Evolutionary conservation across 2,888 invertebrate genomes (phyloP).

Genomic region (Tachina fera): DNA sequence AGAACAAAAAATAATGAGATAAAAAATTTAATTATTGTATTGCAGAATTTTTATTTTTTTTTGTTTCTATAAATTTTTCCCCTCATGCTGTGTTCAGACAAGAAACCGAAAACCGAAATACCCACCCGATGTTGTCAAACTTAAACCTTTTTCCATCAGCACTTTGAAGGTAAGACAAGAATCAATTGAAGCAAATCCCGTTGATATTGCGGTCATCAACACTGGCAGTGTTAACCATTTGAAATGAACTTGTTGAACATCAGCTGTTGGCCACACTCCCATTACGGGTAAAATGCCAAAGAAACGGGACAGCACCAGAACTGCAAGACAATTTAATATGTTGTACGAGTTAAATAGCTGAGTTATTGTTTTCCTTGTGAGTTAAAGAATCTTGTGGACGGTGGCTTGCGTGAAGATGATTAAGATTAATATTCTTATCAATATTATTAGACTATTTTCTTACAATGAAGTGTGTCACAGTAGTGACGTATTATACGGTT

Average conservation of each 20-base stretch:
- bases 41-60: background rate
- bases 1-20: background rate
- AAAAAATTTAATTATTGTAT: background rate
- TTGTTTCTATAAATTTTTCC: background rate
- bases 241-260: conserved; percentile 77
- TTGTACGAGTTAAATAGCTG: background rate
- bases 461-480: background rate
- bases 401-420: background rate
- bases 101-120: background rate
- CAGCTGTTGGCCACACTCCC: conserved; percentile 82
- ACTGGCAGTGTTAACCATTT: conserved; percentile 77
- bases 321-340: conserved; percentile 72
- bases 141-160: conserved; percentile 77
- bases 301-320: conserved; percentile 84
- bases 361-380: background rate
- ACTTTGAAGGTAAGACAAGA: conserved; percentile 74
- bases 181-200: conserved; percentile 75
- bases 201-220: conserved; percentile 73
- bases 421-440: background rate
- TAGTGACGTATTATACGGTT: no score
- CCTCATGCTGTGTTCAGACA: background rate
- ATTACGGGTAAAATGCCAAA: conserved; percentile 84
- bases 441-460: background rate
- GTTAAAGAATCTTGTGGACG: background rate
- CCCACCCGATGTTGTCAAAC: conserved; percentile 79